Evolutionary conservation across 2,888 invertebrate genomes (phyloP), one percentile per base, ranked within the genome.

Genomic region (Brenthis daphne): DNA sequence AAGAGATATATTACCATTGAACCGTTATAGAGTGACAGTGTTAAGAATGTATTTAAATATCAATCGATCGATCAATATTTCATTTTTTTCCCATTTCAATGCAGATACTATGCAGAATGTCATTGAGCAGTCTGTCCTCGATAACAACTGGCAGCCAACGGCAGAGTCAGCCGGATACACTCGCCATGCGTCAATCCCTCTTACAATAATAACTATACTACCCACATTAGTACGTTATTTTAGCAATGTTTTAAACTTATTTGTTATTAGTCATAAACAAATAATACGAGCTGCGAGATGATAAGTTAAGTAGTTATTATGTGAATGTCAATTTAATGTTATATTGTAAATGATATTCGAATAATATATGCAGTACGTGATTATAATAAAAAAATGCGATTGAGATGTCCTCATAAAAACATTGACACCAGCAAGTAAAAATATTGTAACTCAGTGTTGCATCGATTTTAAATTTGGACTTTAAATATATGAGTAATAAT

Each of bases 41-140:
- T 43, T 11, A 43, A 2, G 8, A 37, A 11, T 43, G 1, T 43
- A 43, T 43, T 43, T 43, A 43, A 11, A 43, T 43, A 43, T 11
- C 8, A 11, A 11, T 11, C 37, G 37, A 29, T 29, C 29, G 5
- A 11, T 2, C 37, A 11, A 43, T 43, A 43, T 43, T 43, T 43
- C 11, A 43, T 43, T 37, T 37, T 37, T 37, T 43, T 43, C 11
- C 2, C 8, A 43, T 43, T 43, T 43, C 37, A 43, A 75, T 77
- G 67, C 80, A 92, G 93, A 93, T 78, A 91, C 92, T 69, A 88
- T 93, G 89, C 92, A 93, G 79, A 93, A 93, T 71, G 90, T 93
- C 33, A 90, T 93, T 64, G 93, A 93, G 77, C 93, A 93, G 79
- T 93, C 93, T 48, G 92, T 93, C 33, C 87, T 93, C 50, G 93